A percentile compares a stretch with the other conserved stretches of the same genome.
These are phyloP conservation scores for Penaeus japonicus DNA, from an alignment of 1,140 invertebrate species.

Conservation along the genomic window DNA sequence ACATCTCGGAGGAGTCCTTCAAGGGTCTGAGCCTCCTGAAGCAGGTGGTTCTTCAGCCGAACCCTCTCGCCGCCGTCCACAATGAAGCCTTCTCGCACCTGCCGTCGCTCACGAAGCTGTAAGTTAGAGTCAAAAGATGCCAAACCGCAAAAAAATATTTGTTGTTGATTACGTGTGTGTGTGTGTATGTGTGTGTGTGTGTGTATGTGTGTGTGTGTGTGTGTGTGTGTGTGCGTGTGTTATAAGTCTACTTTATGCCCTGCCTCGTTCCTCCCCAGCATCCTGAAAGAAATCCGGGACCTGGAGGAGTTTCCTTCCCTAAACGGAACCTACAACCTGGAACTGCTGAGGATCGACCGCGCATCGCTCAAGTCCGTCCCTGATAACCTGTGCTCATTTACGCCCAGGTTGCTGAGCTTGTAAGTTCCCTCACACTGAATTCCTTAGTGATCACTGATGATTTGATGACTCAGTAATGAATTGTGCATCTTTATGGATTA, in stretches of 20 bases:
- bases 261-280: constrained; percentile 61
- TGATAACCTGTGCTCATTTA: constrained; percentile 62
- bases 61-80: constrained; percentile 49
- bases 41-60: constrained; percentile 49
- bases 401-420: constrained; percentile 64
- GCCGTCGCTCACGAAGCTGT: constrained; percentile 56
- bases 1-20: constrained; percentile 36
- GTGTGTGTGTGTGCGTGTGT: background rate
- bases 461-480: background rate
- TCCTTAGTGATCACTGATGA: no score
- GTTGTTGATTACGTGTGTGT: background rate
- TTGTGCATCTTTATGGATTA: constrained; percentile 32
- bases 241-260: background rate
- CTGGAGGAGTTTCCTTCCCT: constrained; percentile 65
- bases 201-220: background rate
- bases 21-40: constrained; percentile 28
- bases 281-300: constrained; percentile 64
- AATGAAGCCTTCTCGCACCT: constrained; percentile 50
- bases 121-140: background rate
- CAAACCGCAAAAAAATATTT: background rate
- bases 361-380: constrained; percentile 64
- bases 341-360: constrained; percentile 65
- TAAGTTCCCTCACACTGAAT: constrained; percentile 58
- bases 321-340: constrained; percentile 63
- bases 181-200: background rate